A percentile compares a stretch with the other conserved stretches of the same genome.
phyloP scores from a whole-genome alignment of 2,888 invertebrate species.

The Orgyia antiqua region DNA sequence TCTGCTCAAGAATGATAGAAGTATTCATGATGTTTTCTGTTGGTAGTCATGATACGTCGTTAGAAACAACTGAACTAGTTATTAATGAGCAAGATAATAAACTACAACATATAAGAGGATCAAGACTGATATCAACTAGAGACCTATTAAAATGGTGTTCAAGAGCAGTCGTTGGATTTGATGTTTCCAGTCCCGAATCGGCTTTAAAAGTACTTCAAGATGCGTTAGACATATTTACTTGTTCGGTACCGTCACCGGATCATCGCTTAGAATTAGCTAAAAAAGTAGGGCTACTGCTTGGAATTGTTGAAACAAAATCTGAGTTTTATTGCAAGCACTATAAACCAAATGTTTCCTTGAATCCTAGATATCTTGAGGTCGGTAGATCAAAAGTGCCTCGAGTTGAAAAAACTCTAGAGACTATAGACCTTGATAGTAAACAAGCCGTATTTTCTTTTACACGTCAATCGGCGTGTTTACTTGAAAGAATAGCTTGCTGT shows the following conservation, averaged over 20 bases:
- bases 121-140: conserved; percentile 86
- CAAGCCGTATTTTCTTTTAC: conserved; percentile 88
- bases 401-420: conserved; percentile 55
- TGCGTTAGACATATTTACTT: conserved; percentile 94
- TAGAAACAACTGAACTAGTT: conserved; percentile 51
- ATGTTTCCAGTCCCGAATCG: conserved; percentile 83
- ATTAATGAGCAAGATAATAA: conserved; percentile 33
- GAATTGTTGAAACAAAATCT: conserved; percentile 88
- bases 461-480: conserved; percentile 85
- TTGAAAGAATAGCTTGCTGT: conserved; percentile 93
- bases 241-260: conserved; percentile 82
- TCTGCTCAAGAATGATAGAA: conserved; percentile 86
- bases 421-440: conserved; percentile 53
- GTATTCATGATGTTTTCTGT: conserved; percentile 90
- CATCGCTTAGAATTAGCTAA: conserved; percentile 83
- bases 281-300: conserved; percentile 88
- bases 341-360: conserved; percentile 85
- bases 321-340: conserved; percentile 87
- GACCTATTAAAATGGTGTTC: conserved; percentile 96
- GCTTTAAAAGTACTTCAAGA: conserved; percentile 89
- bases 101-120: conserved; percentile 59
- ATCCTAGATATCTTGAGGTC: conserved; percentile 78
- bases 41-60: conserved; percentile 79
- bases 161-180: conserved; percentile 85
- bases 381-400: conserved; percentile 82